These are phyloP conservation scores for Candoia aspera DNA, from an alignment of 2,113 vertebrate genomes.

Conservation along the genomic window DNA sequence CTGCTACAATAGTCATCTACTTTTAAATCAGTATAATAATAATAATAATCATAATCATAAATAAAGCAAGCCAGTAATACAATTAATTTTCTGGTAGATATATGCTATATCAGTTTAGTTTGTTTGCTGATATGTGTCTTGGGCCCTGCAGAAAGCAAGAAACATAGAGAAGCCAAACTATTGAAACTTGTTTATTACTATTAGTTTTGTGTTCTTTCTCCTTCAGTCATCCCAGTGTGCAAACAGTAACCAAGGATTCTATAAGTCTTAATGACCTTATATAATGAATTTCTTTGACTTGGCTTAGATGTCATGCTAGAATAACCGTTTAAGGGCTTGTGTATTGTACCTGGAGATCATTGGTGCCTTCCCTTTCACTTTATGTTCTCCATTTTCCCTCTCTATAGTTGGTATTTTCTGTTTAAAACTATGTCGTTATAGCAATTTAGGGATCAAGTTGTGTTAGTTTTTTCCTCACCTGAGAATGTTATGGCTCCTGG, in stretches of 20 bases:
- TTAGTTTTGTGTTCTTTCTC: neutral
- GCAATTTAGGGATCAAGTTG: neutral
- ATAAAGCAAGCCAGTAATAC: neutral
- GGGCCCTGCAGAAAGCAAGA: neutral
- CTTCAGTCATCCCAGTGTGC: neutral
- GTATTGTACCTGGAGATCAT: too few species aligned
- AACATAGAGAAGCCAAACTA: neutral
- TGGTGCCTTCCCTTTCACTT: neutral
- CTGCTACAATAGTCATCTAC: neutral
- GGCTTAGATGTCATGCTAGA: neutral
- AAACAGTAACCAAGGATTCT: neutral
- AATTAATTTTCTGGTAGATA: neutral
- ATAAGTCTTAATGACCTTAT: neutral
- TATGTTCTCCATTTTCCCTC: neutral
- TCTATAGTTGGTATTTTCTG: neutral
- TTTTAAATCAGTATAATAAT: neutral
- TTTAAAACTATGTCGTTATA: neutral
- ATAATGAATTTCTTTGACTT: neutral
- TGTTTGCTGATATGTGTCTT: neutral
- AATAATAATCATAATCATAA: neutral
- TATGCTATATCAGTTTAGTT: neutral
- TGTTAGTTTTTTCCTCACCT: neutral
- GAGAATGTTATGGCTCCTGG: neutral
- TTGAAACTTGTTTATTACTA: neutral
- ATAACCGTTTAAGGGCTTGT: neutral